These are phyloP conservation scores for Siphamia tubifer DNA, from an alignment of 2,113 vertebrate species.

Conservation along the genomic window DNA sequence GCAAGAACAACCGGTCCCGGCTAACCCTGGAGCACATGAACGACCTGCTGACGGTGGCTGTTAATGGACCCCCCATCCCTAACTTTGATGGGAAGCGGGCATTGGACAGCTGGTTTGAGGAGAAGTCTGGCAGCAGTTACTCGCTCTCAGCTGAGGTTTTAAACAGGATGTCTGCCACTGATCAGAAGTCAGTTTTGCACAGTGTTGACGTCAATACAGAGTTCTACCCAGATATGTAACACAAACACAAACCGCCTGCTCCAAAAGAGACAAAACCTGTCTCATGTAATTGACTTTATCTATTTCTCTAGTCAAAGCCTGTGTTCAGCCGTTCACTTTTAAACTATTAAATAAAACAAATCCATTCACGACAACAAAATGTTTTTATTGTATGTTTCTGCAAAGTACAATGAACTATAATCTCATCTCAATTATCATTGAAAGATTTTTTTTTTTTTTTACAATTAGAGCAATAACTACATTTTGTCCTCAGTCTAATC, in stretches of 20 bases:
- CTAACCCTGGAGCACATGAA: conserved; percentile 92
- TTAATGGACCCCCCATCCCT: conserved; percentile 89
- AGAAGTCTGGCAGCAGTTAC: conserved; percentile 91
- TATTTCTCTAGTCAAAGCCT: too few relatives aligned
- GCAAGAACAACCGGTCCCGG: conserved; percentile 88
- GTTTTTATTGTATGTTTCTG: too few relatives aligned
- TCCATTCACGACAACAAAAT: too few relatives aligned
- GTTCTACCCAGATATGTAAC: conserved; percentile 87
- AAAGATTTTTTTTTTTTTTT: too few relatives aligned
- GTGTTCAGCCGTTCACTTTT: too few relatives aligned
- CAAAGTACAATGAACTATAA: too few relatives aligned
- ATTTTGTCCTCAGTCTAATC: too few relatives aligned
- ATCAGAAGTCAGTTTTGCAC: conserved; percentile 87
- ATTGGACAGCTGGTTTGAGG: conserved; percentile 96
- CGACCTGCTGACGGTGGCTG: conserved; percentile 86
- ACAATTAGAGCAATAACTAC: too few relatives aligned
- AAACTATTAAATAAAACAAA: too few relatives aligned
- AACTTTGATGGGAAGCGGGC: conserved; percentile 93
- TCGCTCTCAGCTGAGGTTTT: conserved; percentile 86
- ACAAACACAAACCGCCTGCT: not conserved
- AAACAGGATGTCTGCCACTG: conserved; percentile 85
- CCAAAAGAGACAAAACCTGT: too few relatives aligned
- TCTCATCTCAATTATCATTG: too few relatives aligned
- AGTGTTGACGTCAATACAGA: conserved; percentile 85
- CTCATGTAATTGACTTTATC: too few relatives aligned